These are phyloP conservation scores for Muraenolepis orangiensis DNA, from an alignment of 2,797 vertebrate species.

Conservation along the genomic window DNA sequence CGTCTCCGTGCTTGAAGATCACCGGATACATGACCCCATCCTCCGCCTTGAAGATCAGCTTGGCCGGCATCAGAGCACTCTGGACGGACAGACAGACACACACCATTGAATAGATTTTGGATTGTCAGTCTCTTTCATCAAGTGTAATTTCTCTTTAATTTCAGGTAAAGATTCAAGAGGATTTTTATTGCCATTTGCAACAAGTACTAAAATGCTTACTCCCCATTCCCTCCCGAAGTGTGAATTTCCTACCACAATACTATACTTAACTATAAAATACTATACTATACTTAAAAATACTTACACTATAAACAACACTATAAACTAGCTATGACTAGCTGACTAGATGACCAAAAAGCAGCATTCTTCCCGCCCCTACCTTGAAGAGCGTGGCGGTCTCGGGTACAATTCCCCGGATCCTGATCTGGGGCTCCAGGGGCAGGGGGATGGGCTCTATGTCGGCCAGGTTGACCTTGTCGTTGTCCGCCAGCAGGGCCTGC, in stretches of 20 bases:
- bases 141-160: not conserved
- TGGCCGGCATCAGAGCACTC: conserved; percentile 98
- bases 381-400: conserved; percentile 97
- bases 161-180: not conserved
- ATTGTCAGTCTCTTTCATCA: not conserved
- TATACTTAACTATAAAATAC: no score
- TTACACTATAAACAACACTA: no score
- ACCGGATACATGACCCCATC: conserved; percentile 93
- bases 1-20: conserved; percentile 97
- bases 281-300: no score
- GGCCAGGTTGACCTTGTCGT: conserved; percentile 94
- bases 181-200: no score
- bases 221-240: no score
- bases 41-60: conserved; percentile 94
- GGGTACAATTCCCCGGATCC: conserved; percentile 91
- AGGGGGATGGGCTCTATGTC: conserved; percentile 95
- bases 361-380: conserved; percentile 64
- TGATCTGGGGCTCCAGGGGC: conserved; percentile 93
- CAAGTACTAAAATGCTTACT: no score
- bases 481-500: conserved; percentile 91
- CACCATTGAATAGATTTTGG: not conserved
- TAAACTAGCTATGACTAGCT: no score
- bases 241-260: no score
- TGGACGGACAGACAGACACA: conserved; percentile 38
- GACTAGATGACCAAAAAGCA: no score